These are phyloP conservation scores for Gymnorhina tibicen DNA, from an alignment of 2,113 vertebrate species.

Conservation along the genomic window DNA sequence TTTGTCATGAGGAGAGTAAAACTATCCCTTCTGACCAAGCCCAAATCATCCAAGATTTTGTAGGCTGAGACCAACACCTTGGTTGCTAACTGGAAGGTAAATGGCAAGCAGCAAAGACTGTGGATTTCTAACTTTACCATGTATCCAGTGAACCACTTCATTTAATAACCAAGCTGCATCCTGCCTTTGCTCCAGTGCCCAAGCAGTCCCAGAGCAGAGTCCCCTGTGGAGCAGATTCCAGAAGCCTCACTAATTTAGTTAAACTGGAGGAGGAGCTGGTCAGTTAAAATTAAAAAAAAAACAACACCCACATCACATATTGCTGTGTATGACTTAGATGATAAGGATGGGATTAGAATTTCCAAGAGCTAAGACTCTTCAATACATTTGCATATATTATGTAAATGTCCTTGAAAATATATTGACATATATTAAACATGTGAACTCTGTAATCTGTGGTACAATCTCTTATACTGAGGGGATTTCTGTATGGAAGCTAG, in stretches of 20 bases:
- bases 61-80: neutral
- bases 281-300: neutral
- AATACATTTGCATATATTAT: slow-evolving; percentile 36
- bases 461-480: neutral
- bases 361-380: neutral
- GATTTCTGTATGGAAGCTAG: neutral
- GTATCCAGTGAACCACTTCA: neutral
- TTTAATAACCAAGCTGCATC: neutral
- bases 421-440: slow-evolving; percentile 16
- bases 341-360: neutral
- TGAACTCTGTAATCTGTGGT: neutral
- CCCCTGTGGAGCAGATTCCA: neutral
- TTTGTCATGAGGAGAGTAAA: neutral
- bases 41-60: neutral
- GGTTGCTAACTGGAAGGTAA: neutral
- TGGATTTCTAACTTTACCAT: neutral
- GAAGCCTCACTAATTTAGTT: neutral
- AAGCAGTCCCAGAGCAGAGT: neutral
- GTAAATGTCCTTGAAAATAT: slow-evolving; percentile 9
- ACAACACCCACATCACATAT: neutral
- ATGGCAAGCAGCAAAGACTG: neutral
- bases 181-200: neutral
- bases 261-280: neutral
- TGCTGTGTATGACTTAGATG: neutral
- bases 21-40: neutral